Evolutionary conservation across 2,797 vertebrate genomes (phyloP).

Genomic region (Gouania willdenowi): DNA sequence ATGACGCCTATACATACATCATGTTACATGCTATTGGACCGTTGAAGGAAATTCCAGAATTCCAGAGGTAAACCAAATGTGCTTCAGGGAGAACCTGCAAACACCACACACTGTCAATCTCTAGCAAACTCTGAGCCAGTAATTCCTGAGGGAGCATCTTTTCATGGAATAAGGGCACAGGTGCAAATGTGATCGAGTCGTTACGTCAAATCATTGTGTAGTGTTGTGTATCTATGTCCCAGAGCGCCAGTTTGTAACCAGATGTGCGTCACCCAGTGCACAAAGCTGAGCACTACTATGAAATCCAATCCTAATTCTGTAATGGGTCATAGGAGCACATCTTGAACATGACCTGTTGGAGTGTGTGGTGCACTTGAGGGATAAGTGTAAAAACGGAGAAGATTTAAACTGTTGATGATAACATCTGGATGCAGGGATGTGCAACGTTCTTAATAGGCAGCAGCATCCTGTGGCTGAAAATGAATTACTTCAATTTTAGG

Average conservation of each 20-base stretch:
- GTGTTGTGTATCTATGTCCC: neutral
- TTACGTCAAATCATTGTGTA: neutral
- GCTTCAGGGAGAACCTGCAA: too few species aligned
- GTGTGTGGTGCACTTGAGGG: neutral
- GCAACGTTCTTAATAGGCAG: constrained; percentile 16
- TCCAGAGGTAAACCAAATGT: too few species aligned
- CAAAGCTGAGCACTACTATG: too few species aligned
- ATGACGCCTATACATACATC: too few species aligned
- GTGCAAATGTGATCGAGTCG: neutral
- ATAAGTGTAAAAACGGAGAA: constrained; percentile 2
- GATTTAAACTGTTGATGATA: constrained; percentile 9
- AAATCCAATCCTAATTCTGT: too few species aligned
- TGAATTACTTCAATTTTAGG: constrained; percentile 18
- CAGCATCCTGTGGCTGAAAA: constrained; percentile 35
- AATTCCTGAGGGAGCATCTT: neutral
- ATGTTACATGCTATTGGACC: too few species aligned
- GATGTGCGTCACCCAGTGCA: neutral
- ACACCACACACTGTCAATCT: too few species aligned
- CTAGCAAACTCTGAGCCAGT: too few species aligned
- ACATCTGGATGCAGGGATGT: constrained; percentile 9
- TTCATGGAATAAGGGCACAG: neutral
- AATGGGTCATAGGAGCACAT: neutral
- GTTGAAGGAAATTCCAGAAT: too few species aligned
- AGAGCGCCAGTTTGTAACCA: neutral
- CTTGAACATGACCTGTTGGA: constrained; percentile 6